Conservation (phyloP, 2,888 invertebrate species). For the Diachrysia chrysitis region DNA sequence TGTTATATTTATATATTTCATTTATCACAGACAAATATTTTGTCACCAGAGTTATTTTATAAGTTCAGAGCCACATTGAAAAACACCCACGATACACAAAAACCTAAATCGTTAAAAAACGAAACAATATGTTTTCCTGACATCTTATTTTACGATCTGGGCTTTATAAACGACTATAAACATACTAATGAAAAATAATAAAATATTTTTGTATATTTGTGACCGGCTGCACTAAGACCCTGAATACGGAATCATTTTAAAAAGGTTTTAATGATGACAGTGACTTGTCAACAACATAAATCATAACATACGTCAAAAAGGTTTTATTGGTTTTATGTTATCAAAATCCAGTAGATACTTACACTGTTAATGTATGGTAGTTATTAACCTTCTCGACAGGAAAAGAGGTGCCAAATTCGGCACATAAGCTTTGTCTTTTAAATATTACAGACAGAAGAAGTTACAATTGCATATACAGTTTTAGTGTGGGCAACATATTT, state of each 20-base stretch:
- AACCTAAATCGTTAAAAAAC: background rate
- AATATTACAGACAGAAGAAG: background rate
- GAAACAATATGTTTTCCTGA: constrained; percentile 19
- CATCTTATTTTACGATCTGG: constrained; percentile 34
- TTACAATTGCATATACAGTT: background rate
- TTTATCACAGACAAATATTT: background rate
- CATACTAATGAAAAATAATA: constrained; percentile 44
- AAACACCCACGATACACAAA: background rate
- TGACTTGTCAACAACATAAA: constrained; percentile 48
- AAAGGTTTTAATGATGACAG: constrained; percentile 26
- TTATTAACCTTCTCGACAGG: no score
- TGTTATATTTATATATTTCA: background rate
- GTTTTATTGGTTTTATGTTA: constrained; percentile 49
- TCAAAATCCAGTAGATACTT: no score
- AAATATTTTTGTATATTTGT: constrained; percentile 28
- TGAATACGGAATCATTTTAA: constrained; percentile 18
- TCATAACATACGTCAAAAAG: constrained; percentile 42
- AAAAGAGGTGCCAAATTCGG: no score
- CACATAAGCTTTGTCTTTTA: no score
- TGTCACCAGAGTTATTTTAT: background rate
- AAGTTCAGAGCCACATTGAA: background rate
- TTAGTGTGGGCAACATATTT: constrained; percentile 30
- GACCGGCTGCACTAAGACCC: constrained; percentile 27
- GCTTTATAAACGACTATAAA: constrained; percentile 26
- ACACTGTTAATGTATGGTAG: no score